Evolutionary conservation across 2,113 vertebrate species (phyloP), one percentile per base, ranked within the genome.

Genomic region (Periophthalmus modestus): DNA sequence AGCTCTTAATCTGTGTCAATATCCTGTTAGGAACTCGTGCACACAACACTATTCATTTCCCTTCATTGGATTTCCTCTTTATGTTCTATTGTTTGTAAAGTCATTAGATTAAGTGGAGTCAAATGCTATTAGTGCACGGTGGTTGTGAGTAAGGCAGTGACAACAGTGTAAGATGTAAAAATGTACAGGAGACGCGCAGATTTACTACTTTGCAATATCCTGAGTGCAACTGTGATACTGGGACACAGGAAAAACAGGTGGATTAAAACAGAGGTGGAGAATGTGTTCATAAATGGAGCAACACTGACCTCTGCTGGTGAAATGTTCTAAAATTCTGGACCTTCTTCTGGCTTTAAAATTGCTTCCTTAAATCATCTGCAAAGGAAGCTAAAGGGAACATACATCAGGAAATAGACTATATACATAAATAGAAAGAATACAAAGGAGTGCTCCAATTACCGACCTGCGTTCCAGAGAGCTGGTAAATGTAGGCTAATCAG

Each of bases 251-350:
- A 16, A 57, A 81, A 62, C 77, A 74, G 77, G 72, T 75, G 66
- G 39, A 85, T 73, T 15, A 74, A 71, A 69, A 70, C 36, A 59
- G 55, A 7, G 62, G 65, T 24, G 75, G 21, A 69, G 58, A 71
- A 33, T 47, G 55, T 73, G 61, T 77, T 81, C 81, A 90, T 94
- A 85, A 75, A 75, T 92, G 88, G 94, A 92, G 74, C 94, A 95
- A 96, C 91, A 94, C 94, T 96, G 96, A 94, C 93, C 96, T 94
- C 96, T 96, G 93, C 95, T 93, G 96, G 94, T 80, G 1, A 46
- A 14, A 1, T 14, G 15, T 34, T 14, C 69, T 28, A n/a, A 7
- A 72, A 71, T 52, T 62, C 79, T 52, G 43, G 48, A 16, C 15
- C 48, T 52, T 52, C 46, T 63, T 77, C 77, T 68, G 73, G 58